Base-by-base conservation (phyloP, 2,888 invertebrate genomes). In the Amphipoea oculea region DNA sequence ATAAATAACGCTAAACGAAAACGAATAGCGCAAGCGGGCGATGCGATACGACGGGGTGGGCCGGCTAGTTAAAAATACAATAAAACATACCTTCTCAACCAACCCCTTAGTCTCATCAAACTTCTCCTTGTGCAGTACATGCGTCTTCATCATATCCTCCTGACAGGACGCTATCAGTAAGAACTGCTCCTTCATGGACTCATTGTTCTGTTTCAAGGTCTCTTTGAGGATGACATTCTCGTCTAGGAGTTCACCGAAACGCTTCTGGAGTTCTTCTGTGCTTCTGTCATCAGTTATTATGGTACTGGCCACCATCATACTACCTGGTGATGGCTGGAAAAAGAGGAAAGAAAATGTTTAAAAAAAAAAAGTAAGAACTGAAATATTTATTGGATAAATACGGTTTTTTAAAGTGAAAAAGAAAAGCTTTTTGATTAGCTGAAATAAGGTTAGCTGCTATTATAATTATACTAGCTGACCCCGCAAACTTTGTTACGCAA, bases 101-200 rank as follows among this genome's bases (percentile, higher is more conserved):
- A 97, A 93, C 23, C 96, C 96, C 88, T 97, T 97, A 0, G 98
- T 98, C 92, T 98, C 98, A 23, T 97, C 96, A 93, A 98, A 98
- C 93, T 98, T 98, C 86, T 97, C 97, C 89, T 97, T 98, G 80
- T 98, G 98, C 85, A 97, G 91, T 69, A 97, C 95, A 81, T 98
- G 97, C 0, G 98, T 97, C 86, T 96, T 97, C 90, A 97, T 94
- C 89, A 98, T 97, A 83, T 98, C 98, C 66, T 98, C 97, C 88
- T 98, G 98, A 94, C 98, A 98, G 0, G 95, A 96, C 0, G 97
- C 96, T 63, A 98, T 96, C 71, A 97, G 96, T 57, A 97, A 94
- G 86, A 98, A 97, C 92, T 98, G 98, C 69, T 97, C 97, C 89
- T 98, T 98, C 97, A 98, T 97, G 0, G 97, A 97, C 68, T 97